Base-by-base conservation (phyloP, 2,113 vertebrate species). In the Lophius piscatorius region DNA sequence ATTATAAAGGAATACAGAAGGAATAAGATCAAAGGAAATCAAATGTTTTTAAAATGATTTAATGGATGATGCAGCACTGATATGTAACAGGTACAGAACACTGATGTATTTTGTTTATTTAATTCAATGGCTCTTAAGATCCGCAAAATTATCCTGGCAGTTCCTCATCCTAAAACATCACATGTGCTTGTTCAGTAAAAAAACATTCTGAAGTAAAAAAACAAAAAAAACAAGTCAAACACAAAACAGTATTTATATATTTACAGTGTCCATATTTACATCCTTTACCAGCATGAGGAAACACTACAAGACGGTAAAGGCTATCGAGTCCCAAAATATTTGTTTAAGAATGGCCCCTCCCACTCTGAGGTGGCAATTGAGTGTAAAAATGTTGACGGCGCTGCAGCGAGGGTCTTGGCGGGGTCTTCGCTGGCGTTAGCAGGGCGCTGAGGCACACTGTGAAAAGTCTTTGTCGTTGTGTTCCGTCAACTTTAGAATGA, bases 401-500 rank as follows among this genome's bases (percentile, higher is more conserved):
- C 65, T 62, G 56, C 42, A 69, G 46, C 75, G 59, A 80, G 5
- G 3, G 48, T 34, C 41, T 10, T 16, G 26, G 41, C 31, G 55
- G 38, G 2, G 55, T 46, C 8, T 42, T 10, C 64, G 17, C 13
- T 40, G 2, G 17, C 21, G 75, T 90, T 87, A 91, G 68, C 84
- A 90, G n/a, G 51, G 70, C 0, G 78, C 76, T 1, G 86, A 78
- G 11, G 76, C 49, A 10, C 80, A 78, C 7, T 40, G 65, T 3
- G 74, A 47, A 9, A 44, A 51, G 36, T 86, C 83, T 35, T 58
- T 54, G 54, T 56, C 20, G 0, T 59, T 85, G 42, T 60, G 80
- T 61, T 88, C 84, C 0, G 92, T 92, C 52, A 93, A 78, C 83
- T 93, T 93, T 29, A 93, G 84, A 49, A 93, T 87, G 14, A 93